A percentile compares a stretch with the other conserved stretches of the same genome.
phyloP scores from a whole-genome alignment of 2,113 vertebrate genomes.

The Paramormyrops kingsleyae region DNA sequence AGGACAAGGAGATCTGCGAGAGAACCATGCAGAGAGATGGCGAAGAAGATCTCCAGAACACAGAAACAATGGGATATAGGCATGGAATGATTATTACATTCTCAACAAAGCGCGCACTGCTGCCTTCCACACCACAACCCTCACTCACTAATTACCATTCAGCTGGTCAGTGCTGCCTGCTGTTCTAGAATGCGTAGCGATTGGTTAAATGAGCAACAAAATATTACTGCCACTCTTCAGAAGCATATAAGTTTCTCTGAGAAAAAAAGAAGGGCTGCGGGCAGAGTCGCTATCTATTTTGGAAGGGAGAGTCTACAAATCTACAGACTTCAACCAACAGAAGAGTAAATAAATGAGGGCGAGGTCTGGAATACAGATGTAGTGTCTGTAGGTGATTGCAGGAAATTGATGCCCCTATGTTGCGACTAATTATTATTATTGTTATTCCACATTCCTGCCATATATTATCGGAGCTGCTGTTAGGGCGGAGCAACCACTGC shows the following conservation, averaged over 20 bases:
- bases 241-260: neutral
- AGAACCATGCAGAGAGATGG: neutral
- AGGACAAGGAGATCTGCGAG: neutral
- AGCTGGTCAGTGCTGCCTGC: neutral
- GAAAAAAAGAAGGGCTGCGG: neutral
- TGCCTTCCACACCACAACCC: neutral
- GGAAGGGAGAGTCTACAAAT: neutral
- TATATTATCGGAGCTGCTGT: neutral
- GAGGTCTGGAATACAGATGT: neutral
- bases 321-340: neutral
- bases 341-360: neutral
- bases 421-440: neutral
- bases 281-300: neutral
- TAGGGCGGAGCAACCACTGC: neutral
- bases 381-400: neutral
- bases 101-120: neutral
- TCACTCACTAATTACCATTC: neutral
- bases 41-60: neutral
- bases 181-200: neutral
- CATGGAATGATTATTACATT: neutral
- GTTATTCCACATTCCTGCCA: neutral
- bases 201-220: neutral
- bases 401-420: neutral
- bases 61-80: neutral
- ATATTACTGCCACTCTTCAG: neutral